Evolutionary conservation across 2,797 vertebrate species (phyloP).

Genomic region (Mormyrops boulengeri): DNA sequence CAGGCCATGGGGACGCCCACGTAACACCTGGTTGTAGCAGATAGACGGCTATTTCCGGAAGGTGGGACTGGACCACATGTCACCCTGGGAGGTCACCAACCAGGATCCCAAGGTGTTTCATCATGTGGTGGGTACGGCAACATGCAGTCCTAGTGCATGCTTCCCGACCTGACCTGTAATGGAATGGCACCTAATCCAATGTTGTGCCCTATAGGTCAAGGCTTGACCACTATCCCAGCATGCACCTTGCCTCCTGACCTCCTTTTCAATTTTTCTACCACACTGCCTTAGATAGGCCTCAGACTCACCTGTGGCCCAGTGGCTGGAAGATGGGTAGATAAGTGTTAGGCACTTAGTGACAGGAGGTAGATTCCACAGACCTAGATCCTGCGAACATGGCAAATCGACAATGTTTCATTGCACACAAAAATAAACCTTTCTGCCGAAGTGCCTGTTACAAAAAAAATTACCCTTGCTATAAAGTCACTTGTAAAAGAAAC

Average conservation of each 20-base stretch:
- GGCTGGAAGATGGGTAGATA: not conserved
- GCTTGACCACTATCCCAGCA: not conserved
- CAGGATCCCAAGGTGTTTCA: not conserved
- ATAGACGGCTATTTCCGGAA: not conserved
- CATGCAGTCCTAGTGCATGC: not conserved
- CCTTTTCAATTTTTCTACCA: not conserved
- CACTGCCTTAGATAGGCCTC: not conserved
- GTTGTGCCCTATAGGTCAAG: not conserved
- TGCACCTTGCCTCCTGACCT: not conserved
- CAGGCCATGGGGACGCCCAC: not conserved
- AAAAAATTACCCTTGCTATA: not conserved
- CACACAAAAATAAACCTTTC: not conserved
- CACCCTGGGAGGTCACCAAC: not conserved
- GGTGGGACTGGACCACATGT: not conserved
- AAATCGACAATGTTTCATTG: not conserved
- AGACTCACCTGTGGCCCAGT: not conserved
- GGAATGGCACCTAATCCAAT: not conserved
- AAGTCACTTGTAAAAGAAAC: slow-evolving; percentile 10
- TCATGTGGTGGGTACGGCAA: not conserved
- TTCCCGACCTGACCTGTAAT: not conserved
- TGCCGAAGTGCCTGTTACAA: not conserved
- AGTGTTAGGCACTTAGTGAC: not conserved
- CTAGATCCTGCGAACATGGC: not conserved
- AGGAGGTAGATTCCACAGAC: not conserved
- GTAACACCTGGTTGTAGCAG: not conserved